phyloP scores from a whole-genome alignment of 2,888 invertebrate species.

The Cybosia mesomella region DNA sequence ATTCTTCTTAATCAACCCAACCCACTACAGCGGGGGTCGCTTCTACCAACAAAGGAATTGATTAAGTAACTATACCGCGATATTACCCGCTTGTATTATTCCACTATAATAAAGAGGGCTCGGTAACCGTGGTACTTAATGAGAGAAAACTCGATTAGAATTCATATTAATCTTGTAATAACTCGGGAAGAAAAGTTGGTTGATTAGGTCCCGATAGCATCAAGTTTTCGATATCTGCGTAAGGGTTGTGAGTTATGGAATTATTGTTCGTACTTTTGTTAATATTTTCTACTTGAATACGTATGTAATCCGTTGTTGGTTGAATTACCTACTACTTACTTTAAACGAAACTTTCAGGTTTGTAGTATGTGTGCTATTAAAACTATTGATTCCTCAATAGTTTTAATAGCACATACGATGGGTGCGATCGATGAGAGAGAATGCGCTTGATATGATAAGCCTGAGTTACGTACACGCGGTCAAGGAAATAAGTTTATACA shows the following conservation, averaged over 20 bases:
- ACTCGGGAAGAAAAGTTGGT: constrained; percentile 74
- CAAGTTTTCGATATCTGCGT: constrained; percentile 39
- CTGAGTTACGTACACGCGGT: neutral
- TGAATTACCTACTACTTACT: neutral
- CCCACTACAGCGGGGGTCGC: constrained; percentile 81
- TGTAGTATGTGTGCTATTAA: neutral
- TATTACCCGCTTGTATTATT: constrained; percentile 85
- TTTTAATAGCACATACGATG: too few species aligned
- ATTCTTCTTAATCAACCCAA: constrained; percentile 87
- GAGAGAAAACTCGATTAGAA: constrained; percentile 87
- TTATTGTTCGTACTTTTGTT: constrained; percentile 11
- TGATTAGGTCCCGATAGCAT: constrained; percentile 66
- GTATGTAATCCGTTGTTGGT: neutral
- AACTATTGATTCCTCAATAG: too few species aligned
- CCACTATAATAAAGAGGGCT: constrained; percentile 85
- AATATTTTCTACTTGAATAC: constrained; percentile 3
- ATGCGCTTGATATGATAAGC: too few species aligned
- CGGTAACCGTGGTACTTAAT: constrained; percentile 85
- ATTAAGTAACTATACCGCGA: constrained; percentile 86
- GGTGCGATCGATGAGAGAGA: too few species aligned
- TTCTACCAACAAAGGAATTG: constrained; percentile 86
- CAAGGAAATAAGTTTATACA: neutral
- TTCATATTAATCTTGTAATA: constrained; percentile 85
- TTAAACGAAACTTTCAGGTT: neutral
- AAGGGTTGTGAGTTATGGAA: constrained; percentile 38